phyloP scores from a whole-genome alignment of 2,797 vertebrate species.

The Sylvilagus floridanus region DNA sequence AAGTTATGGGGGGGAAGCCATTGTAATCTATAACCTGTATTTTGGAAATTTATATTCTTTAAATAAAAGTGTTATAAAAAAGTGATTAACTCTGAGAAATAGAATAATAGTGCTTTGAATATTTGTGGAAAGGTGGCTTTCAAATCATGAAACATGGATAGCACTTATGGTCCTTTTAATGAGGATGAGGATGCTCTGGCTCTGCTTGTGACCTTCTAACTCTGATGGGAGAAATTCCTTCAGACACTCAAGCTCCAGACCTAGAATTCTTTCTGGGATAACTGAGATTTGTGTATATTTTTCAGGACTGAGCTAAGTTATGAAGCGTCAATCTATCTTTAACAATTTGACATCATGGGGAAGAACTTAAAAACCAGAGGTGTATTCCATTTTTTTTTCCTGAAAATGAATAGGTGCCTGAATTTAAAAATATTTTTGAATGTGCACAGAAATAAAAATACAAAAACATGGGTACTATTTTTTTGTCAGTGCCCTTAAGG shows the following conservation, averaged over 20 bases:
- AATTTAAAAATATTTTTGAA: constrained; percentile 67
- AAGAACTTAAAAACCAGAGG: constrained; percentile 26
- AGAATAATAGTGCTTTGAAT: background rate
- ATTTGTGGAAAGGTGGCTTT: background rate
- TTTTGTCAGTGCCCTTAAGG: background rate
- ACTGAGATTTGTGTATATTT: background rate
- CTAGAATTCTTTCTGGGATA: background rate
- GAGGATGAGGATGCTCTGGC: background rate
- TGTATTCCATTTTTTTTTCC: background rate
- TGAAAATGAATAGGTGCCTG: constrained; percentile 48
- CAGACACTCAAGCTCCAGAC: background rate
- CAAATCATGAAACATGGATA: background rate
- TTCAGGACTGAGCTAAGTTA: background rate
- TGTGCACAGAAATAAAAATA: constrained; percentile 7
- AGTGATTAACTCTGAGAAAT: background rate
- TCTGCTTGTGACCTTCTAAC: background rate
- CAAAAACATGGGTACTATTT: constrained; percentile 50
- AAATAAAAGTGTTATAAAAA: too few species aligned
- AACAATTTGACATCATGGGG: background rate
- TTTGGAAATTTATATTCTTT: too few species aligned
- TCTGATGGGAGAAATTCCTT: background rate
- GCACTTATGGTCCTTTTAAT: background rate
- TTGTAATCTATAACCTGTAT: too few species aligned
- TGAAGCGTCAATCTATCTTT: background rate
- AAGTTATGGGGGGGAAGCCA: too few species aligned